Conservation (phyloP, 2,888 invertebrate genomes). For the Protodeltote pygarga region DNA sequence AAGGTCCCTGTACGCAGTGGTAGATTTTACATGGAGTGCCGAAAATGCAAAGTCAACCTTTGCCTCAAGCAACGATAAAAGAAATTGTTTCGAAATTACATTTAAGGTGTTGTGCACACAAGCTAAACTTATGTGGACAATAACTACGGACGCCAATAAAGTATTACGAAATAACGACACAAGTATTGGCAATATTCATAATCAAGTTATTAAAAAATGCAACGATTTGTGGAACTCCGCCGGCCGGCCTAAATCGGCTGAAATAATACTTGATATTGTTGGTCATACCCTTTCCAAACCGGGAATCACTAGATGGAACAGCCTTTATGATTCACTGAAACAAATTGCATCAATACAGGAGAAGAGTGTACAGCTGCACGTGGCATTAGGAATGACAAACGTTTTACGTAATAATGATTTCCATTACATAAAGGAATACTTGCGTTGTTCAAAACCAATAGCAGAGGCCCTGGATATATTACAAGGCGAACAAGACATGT, state of each 20-base stretch:
- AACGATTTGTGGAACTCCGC: slow-evolving; percentile 13
- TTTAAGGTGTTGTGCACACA: too few relatives aligned
- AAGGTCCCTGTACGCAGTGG: too few relatives aligned
- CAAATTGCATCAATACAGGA: slow-evolving; percentile 15
- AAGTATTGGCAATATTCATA: too few relatives aligned
- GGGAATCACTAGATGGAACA: slow-evolving; percentile 19
- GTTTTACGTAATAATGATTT: slow-evolving; percentile 11
- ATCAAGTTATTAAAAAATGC: slow-evolving; percentile 2
- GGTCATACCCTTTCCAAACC: slow-evolving; percentile 13
- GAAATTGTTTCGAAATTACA: too few relatives aligned
- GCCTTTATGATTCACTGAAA: slow-evolving; percentile 15
- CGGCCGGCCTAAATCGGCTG: slow-evolving; percentile 5
- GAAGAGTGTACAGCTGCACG: slow-evolving; percentile 15
- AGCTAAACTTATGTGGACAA: too few relatives aligned
- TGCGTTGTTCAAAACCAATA: slow-evolving; percentile 9
- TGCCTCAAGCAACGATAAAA: too few relatives aligned
- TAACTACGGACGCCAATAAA: too few relatives aligned
- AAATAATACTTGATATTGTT: neutral
- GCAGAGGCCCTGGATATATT: slow-evolving; percentile 19
- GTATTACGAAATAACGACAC: too few relatives aligned
- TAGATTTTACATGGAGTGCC: too few relatives aligned
- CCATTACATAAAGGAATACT: slow-evolving; percentile 10
- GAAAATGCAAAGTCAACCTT: too few relatives aligned
- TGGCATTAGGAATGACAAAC: slow-evolving; percentile 14
- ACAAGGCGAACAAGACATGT: slow-evolving; percentile 17